Conservation (phyloP, 2,797 vertebrate genomes). For the Enteromius argenteus region DNA sequence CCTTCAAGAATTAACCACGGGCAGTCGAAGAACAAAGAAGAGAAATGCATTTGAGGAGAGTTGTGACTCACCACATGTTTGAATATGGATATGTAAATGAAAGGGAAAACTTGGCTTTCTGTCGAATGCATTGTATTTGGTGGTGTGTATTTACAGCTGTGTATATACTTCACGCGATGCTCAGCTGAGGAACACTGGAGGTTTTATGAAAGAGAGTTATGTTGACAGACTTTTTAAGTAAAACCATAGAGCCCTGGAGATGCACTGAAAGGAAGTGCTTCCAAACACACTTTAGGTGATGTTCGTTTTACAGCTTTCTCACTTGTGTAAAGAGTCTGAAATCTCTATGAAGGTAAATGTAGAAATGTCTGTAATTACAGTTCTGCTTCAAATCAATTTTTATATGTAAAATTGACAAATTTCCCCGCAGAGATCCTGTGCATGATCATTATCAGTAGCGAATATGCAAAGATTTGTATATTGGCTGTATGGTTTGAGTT, state of each 20-base stretch:
- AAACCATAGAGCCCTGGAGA: conserved; percentile 2
- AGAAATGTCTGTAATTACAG: neutral
- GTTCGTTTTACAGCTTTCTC: neutral
- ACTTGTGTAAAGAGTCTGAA: neutral
- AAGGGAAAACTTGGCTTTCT: neutral
- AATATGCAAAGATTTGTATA: neutral
- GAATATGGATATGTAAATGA: conserved; percentile 1
- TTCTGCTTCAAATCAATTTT: neutral
- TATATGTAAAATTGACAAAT: neutral
- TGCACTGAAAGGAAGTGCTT: neutral
- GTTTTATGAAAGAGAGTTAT: conserved; percentile 1
- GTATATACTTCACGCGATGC: neutral
- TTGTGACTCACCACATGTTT: neutral
- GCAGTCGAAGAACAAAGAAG: conserved; percentile 26
- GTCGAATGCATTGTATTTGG: neutral
- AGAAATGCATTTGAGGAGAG: neutral
- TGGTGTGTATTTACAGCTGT: neutral
- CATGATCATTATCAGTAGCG: neutral
- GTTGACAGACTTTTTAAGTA: neutral
- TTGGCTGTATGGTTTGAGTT: neutral
- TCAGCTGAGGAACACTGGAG: neutral
- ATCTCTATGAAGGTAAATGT: neutral
- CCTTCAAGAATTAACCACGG: conserved; percentile 33
- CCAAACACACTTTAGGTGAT: conserved; percentile 7
- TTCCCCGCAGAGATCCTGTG: neutral